Percentiles rank a stretch among this genome's conserved stretches.
phyloP scores from a whole-genome alignment of 2,888 invertebrate genomes.

The Tigriopus californicus region DNA sequence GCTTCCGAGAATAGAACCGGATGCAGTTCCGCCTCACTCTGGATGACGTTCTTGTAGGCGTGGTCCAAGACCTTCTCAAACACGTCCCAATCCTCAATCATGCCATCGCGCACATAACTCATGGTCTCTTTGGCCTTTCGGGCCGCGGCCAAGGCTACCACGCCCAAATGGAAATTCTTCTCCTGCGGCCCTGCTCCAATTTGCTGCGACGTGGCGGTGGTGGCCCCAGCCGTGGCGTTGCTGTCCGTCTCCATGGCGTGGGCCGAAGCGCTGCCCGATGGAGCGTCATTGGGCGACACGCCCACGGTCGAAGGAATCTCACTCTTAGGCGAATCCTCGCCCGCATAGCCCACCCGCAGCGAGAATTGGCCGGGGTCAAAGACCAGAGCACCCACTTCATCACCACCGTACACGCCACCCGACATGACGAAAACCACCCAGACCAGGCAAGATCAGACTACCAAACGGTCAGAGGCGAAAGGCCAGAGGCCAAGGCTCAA shows the following conservation, averaged over 20 bases:
- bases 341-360: constrained; percentile 76
- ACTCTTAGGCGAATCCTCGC: constrained; percentile 97
- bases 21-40: constrained; percentile 83
- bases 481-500: no score
- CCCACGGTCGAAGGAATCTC: constrained; percentile 89
- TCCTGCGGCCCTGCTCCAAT: constrained; percentile 21
- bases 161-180: constrained; percentile 47
- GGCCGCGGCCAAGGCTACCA: constrained; percentile 76
- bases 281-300: constrained; percentile 41
- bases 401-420: constrained; percentile 29
- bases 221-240: neutral
- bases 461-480: no score
- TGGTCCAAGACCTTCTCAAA: constrained; percentile 91
- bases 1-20: constrained; percentile 95
- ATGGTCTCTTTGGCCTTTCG: constrained; percentile 65
- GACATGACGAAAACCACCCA: no score
- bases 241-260: constrained; percentile 14
- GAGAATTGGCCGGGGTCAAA: constrained; percentile 90
- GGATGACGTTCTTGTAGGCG: constrained; percentile 78
- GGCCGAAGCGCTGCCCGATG: constrained; percentile 25
- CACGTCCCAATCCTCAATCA: constrained; percentile 97
- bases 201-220: neutral
- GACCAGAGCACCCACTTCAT: constrained; percentile 95
- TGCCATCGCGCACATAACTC: constrained; percentile 91
- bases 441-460: no score